These are phyloP conservation scores for Gasteruption jaculator DNA, from an alignment of 2,888 invertebrate species.

Conservation along the genomic window DNA sequence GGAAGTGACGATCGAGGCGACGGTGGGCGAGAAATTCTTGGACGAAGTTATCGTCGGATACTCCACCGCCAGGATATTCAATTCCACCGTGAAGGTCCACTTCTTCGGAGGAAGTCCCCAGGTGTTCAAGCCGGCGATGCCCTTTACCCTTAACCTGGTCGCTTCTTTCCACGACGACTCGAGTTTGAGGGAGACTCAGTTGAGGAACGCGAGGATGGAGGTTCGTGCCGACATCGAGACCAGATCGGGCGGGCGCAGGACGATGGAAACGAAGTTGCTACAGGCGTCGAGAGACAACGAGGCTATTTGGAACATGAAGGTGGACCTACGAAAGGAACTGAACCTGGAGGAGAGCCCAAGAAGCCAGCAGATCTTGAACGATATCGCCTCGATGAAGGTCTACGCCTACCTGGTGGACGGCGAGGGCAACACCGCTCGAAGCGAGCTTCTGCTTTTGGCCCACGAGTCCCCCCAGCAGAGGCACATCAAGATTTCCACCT, in stretches of 20 bases:
- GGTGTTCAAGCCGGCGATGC: slow-evolving; percentile 94
- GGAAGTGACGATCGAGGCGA: slow-evolving; percentile 79
- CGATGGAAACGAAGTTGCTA: slow-evolving; percentile 60
- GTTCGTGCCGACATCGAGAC: slow-evolving; percentile 63
- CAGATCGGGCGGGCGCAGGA: slow-evolving; percentile 62
- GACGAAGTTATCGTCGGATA: slow-evolving; percentile 83
- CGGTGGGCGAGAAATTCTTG: slow-evolving; percentile 82
- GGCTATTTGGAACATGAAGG: slow-evolving; percentile 78
- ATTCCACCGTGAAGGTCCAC: slow-evolving; percentile 76
- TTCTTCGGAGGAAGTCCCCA: slow-evolving; percentile 89
- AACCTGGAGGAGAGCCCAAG: slow-evolving; percentile 58
- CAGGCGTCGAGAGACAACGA: slow-evolving; percentile 63
- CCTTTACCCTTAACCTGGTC: slow-evolving; percentile 74
- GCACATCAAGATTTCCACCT: slow-evolving; percentile 82
- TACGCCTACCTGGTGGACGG: slow-evolving; percentile 68
- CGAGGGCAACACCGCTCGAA: slow-evolving; percentile 61
- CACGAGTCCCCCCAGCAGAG: slow-evolving; percentile 80
- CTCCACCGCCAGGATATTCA: slow-evolving; percentile 82
- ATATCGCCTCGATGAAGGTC: slow-evolving; percentile 65
- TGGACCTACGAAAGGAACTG: slow-evolving; percentile 70
- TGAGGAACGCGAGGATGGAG: slow-evolving; percentile 64
- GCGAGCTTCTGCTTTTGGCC: slow-evolving; percentile 68
- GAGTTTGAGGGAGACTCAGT: slow-evolving; percentile 62
- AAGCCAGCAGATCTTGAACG: slow-evolving; percentile 62
- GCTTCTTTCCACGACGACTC: slow-evolving; percentile 92